A percentile compares a stretch with the other conserved stretches of the same genome.
phyloP scores from a whole-genome alignment of 2,113 vertebrate genomes.

The Nyctereutes procyonoides region DNA sequence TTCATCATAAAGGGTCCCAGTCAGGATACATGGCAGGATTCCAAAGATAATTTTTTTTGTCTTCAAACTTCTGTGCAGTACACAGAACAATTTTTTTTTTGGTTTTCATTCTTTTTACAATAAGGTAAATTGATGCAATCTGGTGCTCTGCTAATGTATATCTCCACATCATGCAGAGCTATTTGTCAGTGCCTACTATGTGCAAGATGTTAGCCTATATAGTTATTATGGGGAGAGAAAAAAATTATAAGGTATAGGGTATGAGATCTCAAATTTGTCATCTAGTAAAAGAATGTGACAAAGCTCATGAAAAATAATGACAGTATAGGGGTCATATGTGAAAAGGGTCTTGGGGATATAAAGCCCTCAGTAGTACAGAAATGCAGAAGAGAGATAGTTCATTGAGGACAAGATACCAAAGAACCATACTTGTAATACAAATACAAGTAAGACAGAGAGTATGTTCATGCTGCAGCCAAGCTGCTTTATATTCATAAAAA shows the following conservation, averaged over 20 bases:
- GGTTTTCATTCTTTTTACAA: neutral
- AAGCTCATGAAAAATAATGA: neutral
- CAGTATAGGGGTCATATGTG: neutral
- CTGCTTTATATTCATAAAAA: neutral
- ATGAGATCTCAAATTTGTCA: neutral
- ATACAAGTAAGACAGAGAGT: neutral
- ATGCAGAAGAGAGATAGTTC: neutral
- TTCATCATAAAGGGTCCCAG: slow-evolving; percentile 59
- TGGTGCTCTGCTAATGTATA: neutral
- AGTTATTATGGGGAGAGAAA: neutral
- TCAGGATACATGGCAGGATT: neutral
- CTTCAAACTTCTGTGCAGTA: neutral
- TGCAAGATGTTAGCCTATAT: neutral
- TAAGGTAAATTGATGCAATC: neutral
- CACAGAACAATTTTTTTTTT: neutral
- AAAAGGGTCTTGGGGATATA: neutral
- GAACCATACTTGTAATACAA: neutral
- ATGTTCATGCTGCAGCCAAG: neutral
- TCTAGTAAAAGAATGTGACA: slow-evolving; percentile 5
- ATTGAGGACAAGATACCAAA: neutral
- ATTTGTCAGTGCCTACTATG: neutral
- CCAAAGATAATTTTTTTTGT: neutral
- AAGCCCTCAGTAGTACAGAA: neutral
- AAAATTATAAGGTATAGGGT: neutral
- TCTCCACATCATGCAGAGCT: neutral